Evolutionary conservation across 2,113 vertebrate species (phyloP).

Genomic region (Tricholaema leucomelas): DNA sequence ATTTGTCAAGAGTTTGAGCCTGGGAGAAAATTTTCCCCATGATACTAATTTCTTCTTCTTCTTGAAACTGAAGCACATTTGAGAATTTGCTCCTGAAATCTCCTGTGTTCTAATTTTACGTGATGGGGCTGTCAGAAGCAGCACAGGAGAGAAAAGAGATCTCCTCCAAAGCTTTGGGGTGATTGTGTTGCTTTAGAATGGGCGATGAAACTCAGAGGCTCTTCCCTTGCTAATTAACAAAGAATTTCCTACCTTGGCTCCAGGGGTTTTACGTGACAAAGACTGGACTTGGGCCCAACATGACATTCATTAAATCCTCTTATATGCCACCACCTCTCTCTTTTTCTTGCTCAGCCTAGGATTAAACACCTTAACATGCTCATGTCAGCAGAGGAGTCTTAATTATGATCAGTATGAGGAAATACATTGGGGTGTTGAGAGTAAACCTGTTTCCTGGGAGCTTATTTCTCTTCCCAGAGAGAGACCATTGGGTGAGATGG

Average conservation of each 20-base stretch:
- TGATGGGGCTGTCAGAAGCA: background rate
- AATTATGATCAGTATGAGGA: slow-evolving; percentile 22
- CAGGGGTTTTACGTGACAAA: background rate
- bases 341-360: background rate
- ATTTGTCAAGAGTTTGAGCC: slow-evolving; percentile 4
- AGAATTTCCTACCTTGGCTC: background rate
- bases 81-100: slow-evolving; percentile 67
- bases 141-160: background rate
- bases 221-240: background rate
- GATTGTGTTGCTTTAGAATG: background rate
- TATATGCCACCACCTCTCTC: background rate
- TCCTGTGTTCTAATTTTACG: slow-evolving; percentile 65
- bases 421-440: background rate
- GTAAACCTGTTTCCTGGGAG: background rate
- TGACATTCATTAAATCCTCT: background rate
- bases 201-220: background rate
- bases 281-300: background rate
- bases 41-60: slow-evolving; percentile 59
- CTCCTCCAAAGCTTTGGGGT: background rate
- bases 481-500: background rate
- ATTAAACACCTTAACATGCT: background rate
- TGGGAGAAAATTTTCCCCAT: slow-evolving; percentile 62
- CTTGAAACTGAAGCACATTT: slow-evolving; percentile 31
- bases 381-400: background rate
- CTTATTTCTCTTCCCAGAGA: background rate